Evolutionary conservation across 1,140 invertebrate species (phyloP).

Genomic region (Drosophila subobscura): DNA sequence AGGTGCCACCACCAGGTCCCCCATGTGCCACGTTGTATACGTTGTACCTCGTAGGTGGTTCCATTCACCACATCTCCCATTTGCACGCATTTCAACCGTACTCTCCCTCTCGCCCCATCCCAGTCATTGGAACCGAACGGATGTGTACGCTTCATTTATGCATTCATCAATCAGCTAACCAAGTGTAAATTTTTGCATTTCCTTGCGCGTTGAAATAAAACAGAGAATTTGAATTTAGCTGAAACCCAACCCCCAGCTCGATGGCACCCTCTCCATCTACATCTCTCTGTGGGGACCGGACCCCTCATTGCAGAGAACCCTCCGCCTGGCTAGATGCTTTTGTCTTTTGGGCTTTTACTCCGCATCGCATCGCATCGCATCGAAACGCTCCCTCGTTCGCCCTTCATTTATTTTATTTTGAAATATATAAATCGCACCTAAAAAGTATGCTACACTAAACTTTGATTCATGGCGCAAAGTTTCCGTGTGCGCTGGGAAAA

Average conservation of each 20-base stretch:
- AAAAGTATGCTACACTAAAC: constrained; percentile 81
- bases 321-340: constrained; percentile 48
- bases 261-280: not conserved
- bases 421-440: constrained; percentile 82
- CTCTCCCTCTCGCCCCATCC: not conserved
- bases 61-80: no score
- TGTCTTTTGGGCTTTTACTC: constrained; percentile 69
- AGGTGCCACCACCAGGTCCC: not conserved
- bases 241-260: not conserved
- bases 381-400: constrained; percentile 52
- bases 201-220: constrained; percentile 75
- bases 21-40: not conserved
- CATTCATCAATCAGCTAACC: constrained; percentile 83
- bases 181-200: constrained; percentile 83
- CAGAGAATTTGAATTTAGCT: constrained; percentile 74
- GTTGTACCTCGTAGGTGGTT: not conserved
- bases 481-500: constrained; percentile 77
- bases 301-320: not conserved
- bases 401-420: constrained; percentile 82
- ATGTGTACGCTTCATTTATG: constrained; percentile 83
- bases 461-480: constrained; percentile 80
- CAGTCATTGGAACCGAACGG: constrained; percentile 36
- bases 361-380: constrained; percentile 28
- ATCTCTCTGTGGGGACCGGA: not conserved
- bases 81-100: not conserved